Percentiles rank a stretch among this genome's conserved stretches.
Evolutionary conservation across 2,888 invertebrate genomes (phyloP).

Genomic region (Mactromeris polynyma): DNA sequence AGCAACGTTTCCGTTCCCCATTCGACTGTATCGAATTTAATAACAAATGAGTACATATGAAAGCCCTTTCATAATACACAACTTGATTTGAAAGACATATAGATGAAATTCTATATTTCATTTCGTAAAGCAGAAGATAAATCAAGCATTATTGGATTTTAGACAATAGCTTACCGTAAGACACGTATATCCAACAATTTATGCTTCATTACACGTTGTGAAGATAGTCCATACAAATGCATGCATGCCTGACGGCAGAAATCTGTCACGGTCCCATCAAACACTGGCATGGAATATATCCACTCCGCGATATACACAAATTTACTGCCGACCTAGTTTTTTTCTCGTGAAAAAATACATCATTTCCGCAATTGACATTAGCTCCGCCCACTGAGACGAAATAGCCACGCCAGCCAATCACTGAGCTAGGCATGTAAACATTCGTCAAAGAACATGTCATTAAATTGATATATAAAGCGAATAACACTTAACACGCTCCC

Average conservation of each 20-base stretch:
- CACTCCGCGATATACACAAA: constrained; percentile 48
- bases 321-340: constrained; percentile 65
- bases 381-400: constrained; percentile 62
- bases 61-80: constrained; percentile 26
- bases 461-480: constrained; percentile 66
- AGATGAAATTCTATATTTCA: constrained; percentile 38
- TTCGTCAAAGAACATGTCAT: constrained; percentile 58
- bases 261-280: constrained; percentile 54
- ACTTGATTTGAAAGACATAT: constrained; percentile 24
- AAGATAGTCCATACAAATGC: constrained; percentile 56
- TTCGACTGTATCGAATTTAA: constrained; percentile 14
- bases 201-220: constrained; percentile 59
- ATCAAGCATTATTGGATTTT: constrained; percentile 33
- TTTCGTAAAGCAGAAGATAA: constrained; percentile 31
- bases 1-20: neutral
- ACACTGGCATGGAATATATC: constrained; percentile 53
- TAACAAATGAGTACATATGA: constrained; percentile 21
- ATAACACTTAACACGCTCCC: constrained; percentile 61
- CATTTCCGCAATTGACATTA: constrained; percentile 60
- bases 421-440: constrained; percentile 45
- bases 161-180: constrained; percentile 34
- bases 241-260: constrained; percentile 53
- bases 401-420: constrained; percentile 55
- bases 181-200: constrained; percentile 27
- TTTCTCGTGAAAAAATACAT: constrained; percentile 28